These are phyloP conservation scores for Melipona quadrifasciata DNA, from an alignment of 1,140 invertebrate species.

Conservation along the genomic window DNA sequence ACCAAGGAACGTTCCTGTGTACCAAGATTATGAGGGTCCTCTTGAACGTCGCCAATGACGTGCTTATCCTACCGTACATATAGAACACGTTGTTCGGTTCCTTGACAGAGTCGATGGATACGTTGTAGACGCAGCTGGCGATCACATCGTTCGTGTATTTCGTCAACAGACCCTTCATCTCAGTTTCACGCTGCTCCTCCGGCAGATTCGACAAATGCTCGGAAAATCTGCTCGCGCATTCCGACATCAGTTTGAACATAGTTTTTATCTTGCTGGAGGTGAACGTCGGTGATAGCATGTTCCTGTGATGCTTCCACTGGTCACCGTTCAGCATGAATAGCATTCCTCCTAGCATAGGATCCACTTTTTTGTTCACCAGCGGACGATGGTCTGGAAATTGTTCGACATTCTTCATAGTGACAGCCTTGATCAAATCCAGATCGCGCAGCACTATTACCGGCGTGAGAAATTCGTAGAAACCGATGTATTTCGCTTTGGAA, in stretches of 20 bases:
- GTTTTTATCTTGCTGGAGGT: constrained; percentile 72
- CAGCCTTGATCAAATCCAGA: constrained; percentile 72
- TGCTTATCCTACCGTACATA: constrained; percentile 75
- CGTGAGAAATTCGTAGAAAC: constrained; percentile 58
- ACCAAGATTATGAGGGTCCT: constrained; percentile 22
- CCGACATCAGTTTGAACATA: constrained; percentile 67
- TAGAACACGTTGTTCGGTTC: constrained; percentile 84
- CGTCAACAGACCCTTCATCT: constrained; percentile 58
- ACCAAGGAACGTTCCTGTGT: not conserved
- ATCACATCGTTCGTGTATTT: constrained; percentile 85
- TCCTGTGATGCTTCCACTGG: constrained; percentile 72
- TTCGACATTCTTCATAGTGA: constrained; percentile 72
- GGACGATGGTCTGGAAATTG: constrained; percentile 74
- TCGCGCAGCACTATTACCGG: constrained; percentile 75
- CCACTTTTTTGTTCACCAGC: constrained; percentile 63
- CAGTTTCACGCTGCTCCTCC: not conserved
- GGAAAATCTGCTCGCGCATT: constrained; percentile 44
- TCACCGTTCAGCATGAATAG: constrained; percentile 70
- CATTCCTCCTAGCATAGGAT: constrained; percentile 71
- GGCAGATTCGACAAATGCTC: constrained; percentile 65
- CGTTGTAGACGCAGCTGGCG: constrained; percentile 72
- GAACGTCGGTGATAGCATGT: constrained; percentile 72
- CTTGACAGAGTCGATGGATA: constrained; percentile 67
- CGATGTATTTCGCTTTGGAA: constrained; percentile 65
- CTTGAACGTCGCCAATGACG: not conserved